Percentiles rank a stretch among this genome's conserved stretches.
These are phyloP conservation scores for Lepidocyrtinus sp. DNA, from an alignment of 2,888 invertebrate genomes.

Conservation along the genomic window DNA sequence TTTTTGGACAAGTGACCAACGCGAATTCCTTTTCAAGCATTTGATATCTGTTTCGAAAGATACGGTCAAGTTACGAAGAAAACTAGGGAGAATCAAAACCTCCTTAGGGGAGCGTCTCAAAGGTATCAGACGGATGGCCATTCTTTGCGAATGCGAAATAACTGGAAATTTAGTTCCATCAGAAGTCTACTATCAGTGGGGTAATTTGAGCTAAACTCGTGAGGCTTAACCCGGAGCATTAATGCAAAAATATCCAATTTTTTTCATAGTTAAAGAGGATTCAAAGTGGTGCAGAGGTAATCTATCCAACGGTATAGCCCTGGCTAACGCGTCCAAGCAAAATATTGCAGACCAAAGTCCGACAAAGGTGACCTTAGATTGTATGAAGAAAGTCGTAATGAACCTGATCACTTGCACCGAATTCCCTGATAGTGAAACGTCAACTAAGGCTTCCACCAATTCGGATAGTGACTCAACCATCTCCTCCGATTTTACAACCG, in stretches of 20 bases:
- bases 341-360: no score
- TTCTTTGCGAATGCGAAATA: conserved; percentile 19
- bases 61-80: conserved; percentile 46
- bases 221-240: no score
- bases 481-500: background rate
- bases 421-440: background rate
- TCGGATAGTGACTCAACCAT: background rate
- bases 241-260: no score
- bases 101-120: conserved; percentile 27
- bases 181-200: conserved; percentile 33
- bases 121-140: conserved; percentile 20
- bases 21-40: conserved; percentile 4
- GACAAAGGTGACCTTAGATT: no score
- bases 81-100: conserved; percentile 41
- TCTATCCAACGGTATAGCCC: background rate
- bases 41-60: conserved; percentile 36
- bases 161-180: conserved; percentile 30
- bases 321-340: no score
- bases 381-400: no score
- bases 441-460: background rate
- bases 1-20: conserved; percentile 53
- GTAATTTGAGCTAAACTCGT: conserved; percentile 11
- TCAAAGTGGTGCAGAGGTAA: background rate
- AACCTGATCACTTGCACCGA: no score
- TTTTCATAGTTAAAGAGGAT: conserved; percentile 20